Evolutionary conservation across 53 echinoderm and acorn worm genomes (phyloP), one percentile per base, ranked within the genome.

Genomic region (Glandiceps talaboti): DNA sequence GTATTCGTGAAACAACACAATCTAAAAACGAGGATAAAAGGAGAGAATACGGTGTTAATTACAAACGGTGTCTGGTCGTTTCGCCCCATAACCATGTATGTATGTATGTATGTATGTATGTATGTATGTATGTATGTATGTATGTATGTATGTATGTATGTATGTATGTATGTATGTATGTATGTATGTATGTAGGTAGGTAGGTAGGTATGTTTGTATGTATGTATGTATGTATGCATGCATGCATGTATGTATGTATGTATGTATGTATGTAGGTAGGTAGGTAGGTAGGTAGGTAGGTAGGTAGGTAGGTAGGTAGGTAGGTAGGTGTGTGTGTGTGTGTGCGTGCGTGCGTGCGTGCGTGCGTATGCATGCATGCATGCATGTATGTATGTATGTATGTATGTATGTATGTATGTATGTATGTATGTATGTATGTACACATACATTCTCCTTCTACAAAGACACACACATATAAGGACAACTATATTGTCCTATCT

Each of bases 111-210:
- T 45, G 64, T 45, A 6, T 45, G 64, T 45, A 6, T 45, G 64
- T 45, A 6, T 45, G 64, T 45, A 6, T 45, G 64, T 45, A 6
- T 45, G 64, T 45, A 6, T 45, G 64, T 45, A 6, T 20, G 64
- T 45, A 6, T 20, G 64, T 45, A 6, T 45, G 64, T 45, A 1
- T 78, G 79, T 78, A 1, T 78, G 79, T 78, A 1, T 78, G 79
- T 78, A 1, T 78, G 79, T 78, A 1, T 78, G 79, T 78, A 1
- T 78, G 79, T 78, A 1, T 78, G 79, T 31, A 20, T 78, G 79
- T 29, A 1, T 78, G 32, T 78, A 12, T 29, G 79, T 78, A 1
- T 78, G 79, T 29, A 12, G 14, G 79, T 27, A 6, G 20, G 64
- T 45, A 6, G 6, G 64, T 45, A 6, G 6, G 64, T 45, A 6